Evolutionary conservation across 2,888 invertebrate genomes (phyloP).

Genomic region (Ophioninae sp.): DNA sequence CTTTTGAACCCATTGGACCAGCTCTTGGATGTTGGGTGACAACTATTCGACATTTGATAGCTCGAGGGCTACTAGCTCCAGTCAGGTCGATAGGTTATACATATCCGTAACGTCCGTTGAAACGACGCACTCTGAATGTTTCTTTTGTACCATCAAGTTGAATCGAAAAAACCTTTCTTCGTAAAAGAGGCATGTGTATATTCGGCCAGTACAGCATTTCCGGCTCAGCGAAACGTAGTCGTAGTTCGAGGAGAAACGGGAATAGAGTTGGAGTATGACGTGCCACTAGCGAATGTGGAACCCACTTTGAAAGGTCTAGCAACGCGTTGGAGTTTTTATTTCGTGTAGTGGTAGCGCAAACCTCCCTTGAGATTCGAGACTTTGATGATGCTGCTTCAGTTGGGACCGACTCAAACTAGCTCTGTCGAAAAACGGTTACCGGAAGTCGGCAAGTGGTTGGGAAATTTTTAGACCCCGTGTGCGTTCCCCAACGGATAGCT

Average conservation of each 20-base stretch:
- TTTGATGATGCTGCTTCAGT: background rate
- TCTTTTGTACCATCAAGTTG: background rate
- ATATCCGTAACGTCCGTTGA: background rate
- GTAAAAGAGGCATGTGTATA: background rate
- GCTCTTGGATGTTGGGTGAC: background rate
- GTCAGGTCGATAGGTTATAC: background rate
- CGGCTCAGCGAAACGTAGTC: background rate
- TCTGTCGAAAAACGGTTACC: slow-evolving; percentile 41
- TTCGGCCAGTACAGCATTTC: background rate
- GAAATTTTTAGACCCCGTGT: slow-evolving; percentile 22
- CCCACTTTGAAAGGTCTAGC: background rate
- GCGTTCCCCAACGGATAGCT: slow-evolving; percentile 5
- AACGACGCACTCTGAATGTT: background rate
- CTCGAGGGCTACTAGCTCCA: background rate
- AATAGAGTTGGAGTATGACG: background rate
- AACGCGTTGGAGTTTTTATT: background rate
- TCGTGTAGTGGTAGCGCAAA: background rate
- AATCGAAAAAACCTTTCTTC: slow-evolving; percentile 11
- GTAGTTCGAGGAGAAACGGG: slow-evolving; percentile 1
- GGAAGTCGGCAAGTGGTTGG: slow-evolving; percentile 19
- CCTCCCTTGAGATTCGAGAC: background rate
- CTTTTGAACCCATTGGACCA: background rate
- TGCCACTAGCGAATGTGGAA: background rate
- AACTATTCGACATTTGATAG: background rate
- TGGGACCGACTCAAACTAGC: slow-evolving; percentile 23